Conservation (phyloP, 1,140 invertebrate species). For the Phthorimaea operculella region DNA sequence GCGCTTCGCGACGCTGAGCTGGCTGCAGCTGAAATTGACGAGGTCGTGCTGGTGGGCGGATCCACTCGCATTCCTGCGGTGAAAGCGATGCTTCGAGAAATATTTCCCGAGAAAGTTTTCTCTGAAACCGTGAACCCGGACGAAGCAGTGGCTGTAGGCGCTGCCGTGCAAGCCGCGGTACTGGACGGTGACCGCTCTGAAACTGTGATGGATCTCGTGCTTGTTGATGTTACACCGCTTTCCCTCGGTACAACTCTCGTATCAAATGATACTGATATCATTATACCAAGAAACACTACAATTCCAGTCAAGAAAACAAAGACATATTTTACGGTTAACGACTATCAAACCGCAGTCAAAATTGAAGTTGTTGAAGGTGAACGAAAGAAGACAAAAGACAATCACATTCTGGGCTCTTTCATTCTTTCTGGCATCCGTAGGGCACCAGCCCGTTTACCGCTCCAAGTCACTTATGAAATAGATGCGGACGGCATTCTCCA, state of each 20-base stretch:
- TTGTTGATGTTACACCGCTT: too few species aligned
- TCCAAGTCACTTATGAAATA: slow-evolving; percentile 71
- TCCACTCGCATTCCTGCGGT: slow-evolving; percentile 71
- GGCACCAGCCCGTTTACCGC: slow-evolving; percentile 70
- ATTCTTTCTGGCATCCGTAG: slow-evolving; percentile 81
- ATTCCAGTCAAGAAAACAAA: slow-evolving; percentile 71
- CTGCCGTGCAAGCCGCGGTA: too few species aligned
- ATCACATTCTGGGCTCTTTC: slow-evolving; percentile 78
- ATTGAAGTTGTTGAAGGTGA: slow-evolving; percentile 75
- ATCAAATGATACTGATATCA: slow-evolving; percentile 70
- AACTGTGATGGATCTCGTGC: too few species aligned
- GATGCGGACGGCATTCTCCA: slow-evolving; percentile 72
- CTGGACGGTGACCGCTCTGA: too few species aligned
- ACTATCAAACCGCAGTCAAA: slow-evolving; percentile 74
- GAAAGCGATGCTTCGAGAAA: slow-evolving; percentile 53
- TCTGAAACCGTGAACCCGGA: too few species aligned
- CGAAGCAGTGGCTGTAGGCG: too few species aligned
- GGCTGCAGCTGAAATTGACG: slow-evolving; percentile 21
- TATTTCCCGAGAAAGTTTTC: slow-evolving; percentile 40
- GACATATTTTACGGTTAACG: slow-evolving; percentile 70
- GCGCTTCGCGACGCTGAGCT: slow-evolving; percentile 73
- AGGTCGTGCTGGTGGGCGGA: slow-evolving; percentile 76
- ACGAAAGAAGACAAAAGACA: slow-evolving; percentile 78
- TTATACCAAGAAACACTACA: slow-evolving; percentile 65
- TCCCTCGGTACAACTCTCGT: slow-evolving; percentile 66